phyloP scores from a whole-genome alignment of 2,113 vertebrate species.

The Nothocercus julius region DNA sequence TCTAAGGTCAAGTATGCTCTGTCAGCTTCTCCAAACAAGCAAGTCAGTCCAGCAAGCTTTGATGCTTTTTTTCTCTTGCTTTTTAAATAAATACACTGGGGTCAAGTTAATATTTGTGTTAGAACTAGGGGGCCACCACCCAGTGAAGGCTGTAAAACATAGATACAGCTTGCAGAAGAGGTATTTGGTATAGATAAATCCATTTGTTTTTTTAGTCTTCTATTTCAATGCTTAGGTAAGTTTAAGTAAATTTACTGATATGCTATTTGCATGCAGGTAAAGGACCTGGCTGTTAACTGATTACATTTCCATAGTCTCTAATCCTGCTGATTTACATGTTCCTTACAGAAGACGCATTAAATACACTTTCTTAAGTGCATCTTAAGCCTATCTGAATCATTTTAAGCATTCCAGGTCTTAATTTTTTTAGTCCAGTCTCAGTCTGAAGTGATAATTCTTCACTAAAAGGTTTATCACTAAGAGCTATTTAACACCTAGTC shows the following conservation, averaged over 20 bases:
- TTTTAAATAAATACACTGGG: conserved; percentile 8
- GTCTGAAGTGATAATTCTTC: conserved; percentile 24
- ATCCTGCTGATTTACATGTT: neutral
- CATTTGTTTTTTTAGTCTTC: neutral
- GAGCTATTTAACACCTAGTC: conserved; percentile 51
- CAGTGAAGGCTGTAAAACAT: neutral
- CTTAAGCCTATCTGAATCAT: neutral
- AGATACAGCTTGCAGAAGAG: neutral
- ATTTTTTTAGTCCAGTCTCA: neutral
- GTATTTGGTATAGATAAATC: neutral
- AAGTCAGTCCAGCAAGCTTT: conserved; percentile 2
- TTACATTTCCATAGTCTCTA: neutral
- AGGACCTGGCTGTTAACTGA: neutral
- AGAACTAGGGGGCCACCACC: neutral
- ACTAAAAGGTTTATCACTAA: neutral
- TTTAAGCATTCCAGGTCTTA: neutral
- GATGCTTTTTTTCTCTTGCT: conserved; percentile 11
- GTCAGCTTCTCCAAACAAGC: conserved; percentile 43
- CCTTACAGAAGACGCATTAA: neutral
- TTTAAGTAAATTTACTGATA: neutral
- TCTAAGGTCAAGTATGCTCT: conserved; percentile 18
- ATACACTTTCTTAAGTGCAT: neutral
- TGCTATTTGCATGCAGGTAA: neutral
- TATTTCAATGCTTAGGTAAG: neutral
- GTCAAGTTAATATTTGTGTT: conserved; percentile 5